Percentiles rank a stretch among this genome's conserved stretches.
Evolutionary conservation across 2,888 invertebrate genomes (phyloP).

Genomic region (Acronicta psi): DNA sequence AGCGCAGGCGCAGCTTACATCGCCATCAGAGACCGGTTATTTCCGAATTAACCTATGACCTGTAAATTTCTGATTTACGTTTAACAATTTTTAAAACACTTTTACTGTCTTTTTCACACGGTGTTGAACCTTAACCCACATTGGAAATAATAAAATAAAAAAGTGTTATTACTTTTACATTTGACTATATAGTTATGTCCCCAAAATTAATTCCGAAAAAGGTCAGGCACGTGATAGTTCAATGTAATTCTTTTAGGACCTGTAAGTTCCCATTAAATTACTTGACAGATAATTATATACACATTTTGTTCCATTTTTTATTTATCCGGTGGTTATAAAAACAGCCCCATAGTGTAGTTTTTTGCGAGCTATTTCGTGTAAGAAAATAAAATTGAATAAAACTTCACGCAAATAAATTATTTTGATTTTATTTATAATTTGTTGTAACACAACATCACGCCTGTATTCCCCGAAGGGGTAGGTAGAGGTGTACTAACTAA

Average conservation of each 20-base stretch:
- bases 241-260: conserved; percentile 5
- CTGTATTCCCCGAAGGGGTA: too few relatives aligned
- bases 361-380: conserved; percentile 6
- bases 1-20: conserved; percentile 33
- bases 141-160: conserved; percentile 17
- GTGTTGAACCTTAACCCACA: conserved; percentile 53
- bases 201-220: conserved; percentile 28
- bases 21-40: conserved; percentile 43
- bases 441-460: too few relatives aligned
- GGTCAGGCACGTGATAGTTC: conserved; percentile 43
- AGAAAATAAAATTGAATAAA: conserved; percentile 11
- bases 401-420: conserved; percentile 11
- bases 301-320: too few relatives aligned
- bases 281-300: too few relatives aligned
- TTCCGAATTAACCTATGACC: conserved; percentile 60
- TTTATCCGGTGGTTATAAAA: too few relatives aligned
- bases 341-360: too few relatives aligned
- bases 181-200: conserved; percentile 6
- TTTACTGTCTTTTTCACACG: conserved; percentile 54
- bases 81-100: conserved; percentile 44
- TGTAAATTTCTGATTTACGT: conserved; percentile 44
- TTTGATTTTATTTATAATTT: too few relatives aligned
- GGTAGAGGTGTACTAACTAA: too few relatives aligned
- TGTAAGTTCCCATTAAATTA: too few relatives aligned
- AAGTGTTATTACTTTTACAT: conserved; percentile 14